Conservation (phyloP, 1,140 invertebrate genomes). For the Diprion similis region DNA sequence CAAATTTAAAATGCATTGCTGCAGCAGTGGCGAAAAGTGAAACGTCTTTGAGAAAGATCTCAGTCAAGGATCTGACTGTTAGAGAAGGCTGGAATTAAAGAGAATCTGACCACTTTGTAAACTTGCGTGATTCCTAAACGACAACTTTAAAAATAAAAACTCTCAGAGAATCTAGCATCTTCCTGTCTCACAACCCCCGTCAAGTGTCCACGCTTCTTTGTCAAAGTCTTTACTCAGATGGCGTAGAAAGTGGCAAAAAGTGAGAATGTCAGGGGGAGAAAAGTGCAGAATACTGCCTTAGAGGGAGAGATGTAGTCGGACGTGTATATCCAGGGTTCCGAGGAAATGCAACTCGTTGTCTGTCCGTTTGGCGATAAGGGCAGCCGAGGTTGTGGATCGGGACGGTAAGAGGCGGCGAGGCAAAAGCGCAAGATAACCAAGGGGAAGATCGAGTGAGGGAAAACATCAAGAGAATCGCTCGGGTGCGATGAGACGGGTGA, state of each 20-base stretch:
- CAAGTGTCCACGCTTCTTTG: too few species aligned
- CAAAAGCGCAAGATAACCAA: too few species aligned
- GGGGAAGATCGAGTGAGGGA: neutral
- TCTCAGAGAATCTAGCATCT: neutral
- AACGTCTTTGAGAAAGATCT: too few species aligned
- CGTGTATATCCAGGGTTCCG: neutral
- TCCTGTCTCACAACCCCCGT: too few species aligned
- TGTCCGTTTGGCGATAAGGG: constrained; percentile 6
- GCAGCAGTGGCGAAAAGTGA: too few species aligned
- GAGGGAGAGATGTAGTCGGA: neutral
- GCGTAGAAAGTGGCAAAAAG: neutral
- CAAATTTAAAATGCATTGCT: too few species aligned
- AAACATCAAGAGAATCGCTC: constrained; percentile 33
- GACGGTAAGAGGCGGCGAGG: neutral
- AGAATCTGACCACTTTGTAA: too few species aligned
- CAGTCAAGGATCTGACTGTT: too few species aligned
- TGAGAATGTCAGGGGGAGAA: neutral
- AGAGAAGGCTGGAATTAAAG: too few species aligned
- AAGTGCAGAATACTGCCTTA: neutral
- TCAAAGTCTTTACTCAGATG: neutral
- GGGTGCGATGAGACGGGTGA: constrained; percentile 48
- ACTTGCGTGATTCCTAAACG: too few species aligned
- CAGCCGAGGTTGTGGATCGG: constrained; percentile 12
- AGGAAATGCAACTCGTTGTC: neutral
- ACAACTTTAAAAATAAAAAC: neutral